Evolutionary conservation across 2,797 vertebrate genomes (phyloP).

Genomic region (Notoglanidium macrostoma): DNA sequence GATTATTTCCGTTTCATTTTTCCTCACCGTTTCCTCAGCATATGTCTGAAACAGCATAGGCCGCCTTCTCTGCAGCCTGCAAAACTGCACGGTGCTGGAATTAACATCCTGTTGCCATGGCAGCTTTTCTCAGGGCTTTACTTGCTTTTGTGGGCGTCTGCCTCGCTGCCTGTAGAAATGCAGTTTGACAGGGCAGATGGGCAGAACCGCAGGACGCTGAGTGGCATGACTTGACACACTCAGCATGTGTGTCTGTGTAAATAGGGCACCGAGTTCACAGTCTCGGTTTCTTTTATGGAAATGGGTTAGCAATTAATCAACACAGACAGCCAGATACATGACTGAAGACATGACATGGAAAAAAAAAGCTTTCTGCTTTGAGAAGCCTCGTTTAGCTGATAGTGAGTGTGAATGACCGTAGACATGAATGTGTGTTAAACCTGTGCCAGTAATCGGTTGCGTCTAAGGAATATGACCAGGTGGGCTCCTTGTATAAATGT

Average conservation of each 20-base stretch:
- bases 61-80: slow-evolving; percentile 4
- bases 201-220: slow-evolving; percentile 5
- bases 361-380: not conserved
- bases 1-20: not conserved
- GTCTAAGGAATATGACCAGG: not conserved
- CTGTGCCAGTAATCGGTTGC: not conserved
- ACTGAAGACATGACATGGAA: not conserved
- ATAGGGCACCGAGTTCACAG: slow-evolving; percentile 19
- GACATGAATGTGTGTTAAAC: not conserved
- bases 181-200: slow-evolving; percentile 30
- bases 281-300: slow-evolving; percentile 2
- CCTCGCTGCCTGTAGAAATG: slow-evolving; percentile 36
- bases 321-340: not conserved
- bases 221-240: slow-evolving; percentile 36
- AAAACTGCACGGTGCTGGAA: slow-evolving; percentile 21
- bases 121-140: slow-evolving; percentile 16
- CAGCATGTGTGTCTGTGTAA: not conserved
- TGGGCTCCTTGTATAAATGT: not conserved
- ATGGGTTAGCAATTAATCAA: not conserved
- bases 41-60: not conserved
- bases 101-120: slow-evolving; percentile 49
- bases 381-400: not conserved
- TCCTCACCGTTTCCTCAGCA: not conserved
- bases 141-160: slow-evolving; percentile 9
- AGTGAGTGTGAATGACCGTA: not conserved